Base-by-base conservation (phyloP, 2,888 invertebrate species). In the Amblyjoppa fuscipennis region DNA sequence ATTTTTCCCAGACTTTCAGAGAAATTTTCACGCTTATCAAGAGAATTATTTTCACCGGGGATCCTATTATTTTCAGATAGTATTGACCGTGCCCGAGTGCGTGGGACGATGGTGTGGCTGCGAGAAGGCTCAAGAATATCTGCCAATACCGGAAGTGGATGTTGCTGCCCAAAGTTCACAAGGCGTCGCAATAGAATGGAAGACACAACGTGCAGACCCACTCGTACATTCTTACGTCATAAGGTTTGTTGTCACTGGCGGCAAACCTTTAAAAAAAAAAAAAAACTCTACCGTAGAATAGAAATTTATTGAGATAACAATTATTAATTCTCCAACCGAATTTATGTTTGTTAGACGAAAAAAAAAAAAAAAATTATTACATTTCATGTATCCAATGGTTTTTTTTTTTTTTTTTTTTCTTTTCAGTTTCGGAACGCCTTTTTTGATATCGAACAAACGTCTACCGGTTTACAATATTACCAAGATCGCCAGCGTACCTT, bases 81-180 rank as follows among this genome's bases (percentile, higher is more conserved):
- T 89, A n/a, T 89, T 92, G 49, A 92, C 85, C 41, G 90, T 93
- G 41, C 93, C 93, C 7, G 87, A 91, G 79, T 93, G 93, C 81
- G 88, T 93, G 45, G 91, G 89, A 2, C 66, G 56, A n/a, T 89
- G 85, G 64, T 93, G 93, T 69, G 89, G 69, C 71, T 93, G 93
- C 45, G 56, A 70, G 3, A 81, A 90, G 77, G 83, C 85, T 13
- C 79, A 84, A 20, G 73, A 83, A 45, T 85, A 20, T 1, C 84
- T 93, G 66, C 91, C 92, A 13, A 64, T 86, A 41, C 91, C 91
- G 45, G 79, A 85, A 82, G 90, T 93, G 3, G 74, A 89, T n/a
- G 88, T 87, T 20, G 71, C 49, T 5, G 51, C 71, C 16, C 68
- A 81, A 16, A 51, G 61, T 34, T 53, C 88, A 13, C 73, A 87